phyloP scores from a whole-genome alignment of 1,140 invertebrate genomes.

The Cherax destructor region DNA sequence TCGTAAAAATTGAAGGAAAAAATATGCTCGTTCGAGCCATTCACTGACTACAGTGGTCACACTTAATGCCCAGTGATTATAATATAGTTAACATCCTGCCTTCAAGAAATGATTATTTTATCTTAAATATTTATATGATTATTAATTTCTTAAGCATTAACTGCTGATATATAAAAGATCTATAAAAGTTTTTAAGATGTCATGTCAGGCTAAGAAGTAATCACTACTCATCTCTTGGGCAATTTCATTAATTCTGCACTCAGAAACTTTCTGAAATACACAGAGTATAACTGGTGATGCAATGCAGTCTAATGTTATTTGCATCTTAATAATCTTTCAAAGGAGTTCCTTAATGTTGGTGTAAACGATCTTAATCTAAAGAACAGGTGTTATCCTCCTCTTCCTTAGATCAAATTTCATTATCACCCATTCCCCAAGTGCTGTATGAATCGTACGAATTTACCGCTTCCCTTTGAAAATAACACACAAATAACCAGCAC shows the following conservation, averaged over 20 bases:
- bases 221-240: background rate
- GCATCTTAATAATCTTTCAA: no score
- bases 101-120: background rate
- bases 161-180: background rate
- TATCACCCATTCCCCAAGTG: no score
- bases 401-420: no score
- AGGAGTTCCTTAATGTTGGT: no score
- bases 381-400: no score
- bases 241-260: background rate
- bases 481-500: no score
- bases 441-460: no score
- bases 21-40: slow-evolving; percentile 7
- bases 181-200: background rate
- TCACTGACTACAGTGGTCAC: background rate
- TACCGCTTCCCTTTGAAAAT: no score
- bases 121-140: background rate
- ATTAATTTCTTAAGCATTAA: background rate
- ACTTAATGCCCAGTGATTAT: background rate
- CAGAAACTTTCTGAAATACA: no score
- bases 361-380: no score
- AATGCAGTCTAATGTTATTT: no score
- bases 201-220: background rate
- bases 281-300: no score
- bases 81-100: background rate
- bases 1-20: background rate